Percentiles rank a stretch among this genome's conserved stretches.
phyloP scores from a whole-genome alignment of 1,140 invertebrate species.

The Listronotus oregonensis region DNA sequence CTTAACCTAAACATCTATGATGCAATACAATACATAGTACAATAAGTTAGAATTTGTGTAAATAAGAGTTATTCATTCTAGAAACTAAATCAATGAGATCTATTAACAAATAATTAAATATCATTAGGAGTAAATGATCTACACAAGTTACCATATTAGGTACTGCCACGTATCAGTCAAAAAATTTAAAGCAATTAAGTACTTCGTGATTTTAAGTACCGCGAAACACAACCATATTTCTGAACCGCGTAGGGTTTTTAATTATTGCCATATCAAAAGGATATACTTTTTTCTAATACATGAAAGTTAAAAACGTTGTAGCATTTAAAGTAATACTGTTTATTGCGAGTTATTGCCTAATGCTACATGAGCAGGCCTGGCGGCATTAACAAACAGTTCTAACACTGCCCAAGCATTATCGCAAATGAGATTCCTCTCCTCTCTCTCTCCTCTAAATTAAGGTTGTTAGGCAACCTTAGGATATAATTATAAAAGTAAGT shows the following conservation, averaged over 20 bases:
- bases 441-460: constrained; percentile 18
- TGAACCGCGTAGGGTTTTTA: no score
- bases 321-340: constrained; percentile 53
- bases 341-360: constrained; percentile 58
- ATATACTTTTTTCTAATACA: constrained; percentile 22
- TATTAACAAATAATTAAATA: constrained; percentile 39
- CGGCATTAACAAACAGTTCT: constrained; percentile 30
- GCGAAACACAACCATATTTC: constrained; percentile 44
- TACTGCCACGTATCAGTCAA: constrained; percentile 40
- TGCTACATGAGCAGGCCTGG: constrained; percentile 49
- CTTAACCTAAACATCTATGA: background rate
- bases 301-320: constrained; percentile 2
- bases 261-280: constrained; percentile 48
- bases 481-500: constrained; percentile 26
- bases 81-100: constrained; percentile 41
- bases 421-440: constrained; percentile 35
- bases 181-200: constrained; percentile 36
- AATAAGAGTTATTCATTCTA: constrained; percentile 24
- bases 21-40: background rate
- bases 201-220: constrained; percentile 43
- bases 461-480: constrained; percentile 18
- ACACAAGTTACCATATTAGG: constrained; percentile 18
- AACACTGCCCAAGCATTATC: constrained; percentile 42
- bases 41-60: constrained; percentile 24
- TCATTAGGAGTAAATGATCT: constrained; percentile 35